A percentile compares a stretch with the other conserved stretches of the same genome.
phyloP scores from a whole-genome alignment of 2,888 invertebrate species.

The Tiliacea citrago region DNA sequence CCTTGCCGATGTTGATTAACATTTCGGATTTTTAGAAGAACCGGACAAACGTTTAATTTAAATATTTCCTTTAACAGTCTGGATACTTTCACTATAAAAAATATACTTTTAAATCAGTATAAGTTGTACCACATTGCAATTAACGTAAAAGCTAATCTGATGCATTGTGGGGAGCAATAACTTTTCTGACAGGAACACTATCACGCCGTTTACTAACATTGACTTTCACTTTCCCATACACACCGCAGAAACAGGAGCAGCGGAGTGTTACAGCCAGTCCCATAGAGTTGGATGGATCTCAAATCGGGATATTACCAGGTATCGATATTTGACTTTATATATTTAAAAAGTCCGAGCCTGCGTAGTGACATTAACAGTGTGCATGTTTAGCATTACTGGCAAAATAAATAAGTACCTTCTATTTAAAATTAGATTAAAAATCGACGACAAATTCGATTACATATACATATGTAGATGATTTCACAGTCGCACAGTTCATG shows the following conservation, averaged over 20 bases:
- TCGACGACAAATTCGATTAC: background rate
- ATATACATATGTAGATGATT: constrained; percentile 4
- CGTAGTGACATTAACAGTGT: background rate
- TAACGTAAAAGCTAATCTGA: constrained; percentile 43
- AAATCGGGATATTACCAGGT: constrained; percentile 30
- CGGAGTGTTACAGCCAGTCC: constrained; percentile 65
- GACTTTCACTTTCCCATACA: constrained; percentile 73
- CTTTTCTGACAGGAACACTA: constrained; percentile 59
- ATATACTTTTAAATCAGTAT: background rate
- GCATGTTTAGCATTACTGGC: background rate
- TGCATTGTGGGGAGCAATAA: constrained; percentile 36
- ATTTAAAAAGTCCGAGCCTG: background rate
- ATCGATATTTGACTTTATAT: constrained; percentile 31
- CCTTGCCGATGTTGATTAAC: constrained; percentile 28
- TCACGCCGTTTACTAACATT: constrained; percentile 68
- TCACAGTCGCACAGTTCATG: background rate
- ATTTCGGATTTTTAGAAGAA: constrained; percentile 25
- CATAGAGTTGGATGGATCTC: constrained; percentile 45
- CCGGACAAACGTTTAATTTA: background rate
- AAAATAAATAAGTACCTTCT: background rate
- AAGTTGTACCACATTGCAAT: background rate
- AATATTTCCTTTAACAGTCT: background rate
- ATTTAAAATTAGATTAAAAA: background rate
- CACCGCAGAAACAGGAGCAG: constrained; percentile 71
- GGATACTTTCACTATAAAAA: background rate